Percentiles rank a stretch among this genome's conserved stretches.
phyloP scores from a whole-genome alignment of 1,140 invertebrate species.

The Rhopalosiphum padi region DNA sequence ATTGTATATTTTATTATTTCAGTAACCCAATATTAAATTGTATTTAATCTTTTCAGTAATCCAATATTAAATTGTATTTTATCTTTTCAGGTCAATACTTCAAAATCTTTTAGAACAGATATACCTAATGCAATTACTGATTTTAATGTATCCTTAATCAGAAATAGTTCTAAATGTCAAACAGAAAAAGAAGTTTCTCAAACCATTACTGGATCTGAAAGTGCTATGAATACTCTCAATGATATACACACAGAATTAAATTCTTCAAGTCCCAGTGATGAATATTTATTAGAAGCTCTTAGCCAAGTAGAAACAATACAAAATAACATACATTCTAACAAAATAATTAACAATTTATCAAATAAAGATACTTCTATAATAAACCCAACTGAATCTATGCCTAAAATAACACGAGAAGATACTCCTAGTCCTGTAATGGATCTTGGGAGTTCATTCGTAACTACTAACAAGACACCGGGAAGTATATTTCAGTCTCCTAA shows the following conservation, averaged over 20 bases:
- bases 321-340: background rate
- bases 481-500: background rate
- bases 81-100: background rate
- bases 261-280: slow-evolving; percentile 40
- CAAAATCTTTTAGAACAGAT: too few relatives aligned
- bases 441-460: background rate
- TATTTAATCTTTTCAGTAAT: background rate
- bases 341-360: background rate
- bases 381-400: background rate
- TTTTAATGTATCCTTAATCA: background rate
- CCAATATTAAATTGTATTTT: background rate
- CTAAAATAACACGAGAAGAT: slow-evolving; percentile 12
- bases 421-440: slow-evolving; percentile 40
- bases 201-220: background rate
- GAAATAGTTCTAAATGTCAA: background rate
- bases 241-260: background rate
- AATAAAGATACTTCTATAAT: slow-evolving; percentile 7
- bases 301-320: slow-evolving; percentile 2
- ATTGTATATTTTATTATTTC: background rate
- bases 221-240: background rate
- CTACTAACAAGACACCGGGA: background rate
- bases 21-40: background rate
- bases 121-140: background rate
- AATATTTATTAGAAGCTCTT: slow-evolving; percentile 28
- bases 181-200: background rate